phyloP scores from a whole-genome alignment of 1,140 invertebrate genomes.

The Leptestheria dahalacensis region DNA sequence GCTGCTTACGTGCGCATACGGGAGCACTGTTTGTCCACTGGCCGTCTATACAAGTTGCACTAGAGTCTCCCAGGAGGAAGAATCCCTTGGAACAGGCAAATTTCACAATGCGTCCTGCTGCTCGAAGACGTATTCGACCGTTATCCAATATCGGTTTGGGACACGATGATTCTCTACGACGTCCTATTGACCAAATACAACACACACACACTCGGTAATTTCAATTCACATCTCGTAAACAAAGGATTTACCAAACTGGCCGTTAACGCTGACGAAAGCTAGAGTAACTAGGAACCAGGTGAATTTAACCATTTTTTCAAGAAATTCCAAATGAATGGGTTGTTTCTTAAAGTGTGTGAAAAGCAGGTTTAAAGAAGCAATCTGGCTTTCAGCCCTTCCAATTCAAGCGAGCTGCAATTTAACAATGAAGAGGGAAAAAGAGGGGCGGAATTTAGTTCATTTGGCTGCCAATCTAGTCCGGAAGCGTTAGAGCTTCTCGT shows the following conservation, averaged over 20 bases:
- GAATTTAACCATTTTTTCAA: too few species aligned
- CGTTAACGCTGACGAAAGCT: too few species aligned
- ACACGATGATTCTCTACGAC: too few species aligned
- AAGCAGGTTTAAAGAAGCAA: too few species aligned
- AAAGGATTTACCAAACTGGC: too few species aligned
- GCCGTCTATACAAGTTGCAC: slow-evolving; percentile 39
- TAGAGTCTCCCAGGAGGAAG: slow-evolving; percentile 43
- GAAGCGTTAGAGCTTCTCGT: neutral
- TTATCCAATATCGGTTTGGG: slow-evolving; percentile 22
- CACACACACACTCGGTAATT: too few species aligned
- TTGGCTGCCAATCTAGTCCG: neutral
- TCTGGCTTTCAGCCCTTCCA: too few species aligned
- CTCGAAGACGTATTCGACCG: slow-evolving; percentile 27
- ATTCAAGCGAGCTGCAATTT: neutral
- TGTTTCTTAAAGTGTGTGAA: too few species aligned
- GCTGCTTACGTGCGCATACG: slow-evolving; percentile 46
- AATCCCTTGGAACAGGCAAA: slow-evolving; percentile 38
- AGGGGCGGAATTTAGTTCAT: neutral
- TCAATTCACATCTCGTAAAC: too few species aligned
- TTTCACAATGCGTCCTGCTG: slow-evolving; percentile 32
- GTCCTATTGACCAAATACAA: too few species aligned
- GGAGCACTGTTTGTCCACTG: slow-evolving; percentile 42
- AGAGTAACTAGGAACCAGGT: too few species aligned
- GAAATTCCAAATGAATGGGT: too few species aligned
- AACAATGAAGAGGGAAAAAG: neutral